Conservation (phyloP, 1,140 invertebrate genomes). For the Cepaea nemoralis region DNA sequence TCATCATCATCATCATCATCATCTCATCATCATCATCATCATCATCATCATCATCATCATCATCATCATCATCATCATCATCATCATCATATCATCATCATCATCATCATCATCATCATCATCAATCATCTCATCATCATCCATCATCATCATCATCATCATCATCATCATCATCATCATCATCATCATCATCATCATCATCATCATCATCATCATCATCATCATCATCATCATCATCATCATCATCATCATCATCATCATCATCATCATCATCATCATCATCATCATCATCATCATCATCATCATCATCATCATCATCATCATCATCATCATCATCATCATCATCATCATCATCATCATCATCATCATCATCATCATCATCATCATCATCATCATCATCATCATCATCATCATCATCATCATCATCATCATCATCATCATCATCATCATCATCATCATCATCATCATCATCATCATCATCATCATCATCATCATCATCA, state of each 20-base stretch:
- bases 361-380: neutral
- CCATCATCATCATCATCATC: no score
- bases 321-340: constrained; percentile 11
- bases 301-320: constrained; percentile 10
- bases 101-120: no score
- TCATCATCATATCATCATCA: no score
- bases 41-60: no score
- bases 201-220: neutral
- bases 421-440: neutral
- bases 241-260: constrained; percentile 6
- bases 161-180: no score
- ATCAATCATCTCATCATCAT: no score
- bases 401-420: constrained; percentile 12
- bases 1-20: no score
- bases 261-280: constrained; percentile 6
- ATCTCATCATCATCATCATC: no score
- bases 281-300: neutral
- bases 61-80: no score
- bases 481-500: no score
- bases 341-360: constrained; percentile 15
- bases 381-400: constrained; percentile 12
- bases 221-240: constrained; percentile 15
- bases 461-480: constrained; percentile 18
- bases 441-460: neutral
- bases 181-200: no score